These are phyloP conservation scores for Chelonia mydas DNA, from an alignment of 2,797 vertebrate species.

Conservation along the genomic window DNA sequence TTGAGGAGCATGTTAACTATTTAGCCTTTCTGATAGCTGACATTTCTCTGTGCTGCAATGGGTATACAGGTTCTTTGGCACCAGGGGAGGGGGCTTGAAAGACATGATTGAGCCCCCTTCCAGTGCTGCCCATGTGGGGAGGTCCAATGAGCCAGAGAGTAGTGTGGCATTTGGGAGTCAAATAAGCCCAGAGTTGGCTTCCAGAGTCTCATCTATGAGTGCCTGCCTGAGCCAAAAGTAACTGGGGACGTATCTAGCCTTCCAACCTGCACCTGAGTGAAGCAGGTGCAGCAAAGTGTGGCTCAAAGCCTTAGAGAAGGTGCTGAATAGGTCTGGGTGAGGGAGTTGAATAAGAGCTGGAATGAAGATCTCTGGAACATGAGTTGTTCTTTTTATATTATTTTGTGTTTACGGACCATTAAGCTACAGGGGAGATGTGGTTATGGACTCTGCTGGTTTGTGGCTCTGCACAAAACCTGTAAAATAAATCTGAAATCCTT, in stretches of 20 bases:
- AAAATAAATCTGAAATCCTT: fast-evolving
- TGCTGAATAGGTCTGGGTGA: background rate
- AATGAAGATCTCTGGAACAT: background rate
- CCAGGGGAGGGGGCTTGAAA: background rate
- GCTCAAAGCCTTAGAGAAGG: background rate
- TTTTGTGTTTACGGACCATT: background rate
- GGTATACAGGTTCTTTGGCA: background rate
- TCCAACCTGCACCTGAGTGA: background rate
- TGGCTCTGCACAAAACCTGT: fast-evolving
- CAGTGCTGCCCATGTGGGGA: background rate
- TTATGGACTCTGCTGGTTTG: background rate
- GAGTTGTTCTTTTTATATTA: fast-evolving
- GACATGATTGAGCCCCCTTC: background rate
- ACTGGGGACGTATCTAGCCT: background rate
- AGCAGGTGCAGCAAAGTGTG: background rate
- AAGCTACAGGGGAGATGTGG: background rate
- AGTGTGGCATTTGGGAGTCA: background rate
- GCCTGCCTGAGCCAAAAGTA: background rate
- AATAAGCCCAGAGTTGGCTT: too few species aligned
- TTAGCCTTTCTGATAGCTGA: background rate
- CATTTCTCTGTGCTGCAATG: background rate
- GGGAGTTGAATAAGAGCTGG: background rate
- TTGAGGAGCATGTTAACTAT: background rate
- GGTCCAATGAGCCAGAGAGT: too few species aligned
- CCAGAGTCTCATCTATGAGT: background rate